Evolutionary conservation across 2,797 vertebrate genomes (phyloP), one percentile per base, ranked within the genome.

Genomic region (Sebastes flavidus): DNA sequence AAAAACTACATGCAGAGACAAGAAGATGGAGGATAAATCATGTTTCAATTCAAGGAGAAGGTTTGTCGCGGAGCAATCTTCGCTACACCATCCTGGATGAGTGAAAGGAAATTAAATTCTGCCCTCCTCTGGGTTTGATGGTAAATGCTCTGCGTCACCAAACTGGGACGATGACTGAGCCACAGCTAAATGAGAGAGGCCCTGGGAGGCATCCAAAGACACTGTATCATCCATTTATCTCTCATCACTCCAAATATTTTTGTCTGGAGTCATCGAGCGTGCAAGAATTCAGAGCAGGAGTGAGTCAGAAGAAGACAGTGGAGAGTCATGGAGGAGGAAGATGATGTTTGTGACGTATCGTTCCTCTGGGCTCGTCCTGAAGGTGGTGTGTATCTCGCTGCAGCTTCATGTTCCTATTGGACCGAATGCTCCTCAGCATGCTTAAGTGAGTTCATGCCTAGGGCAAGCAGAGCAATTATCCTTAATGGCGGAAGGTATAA

Each of bases 381-480:
- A 74, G 36, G 59, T 63, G 32, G n/a, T 8, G 30, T 14, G 27
- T 65, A 32, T 89, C 58, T 56, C 20, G 25, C 36, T 46, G 54
- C 58, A 60, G 63, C 72, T 71, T 80, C 65, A 62, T 62, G 70
- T 76, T 87, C n/a, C 1, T 27, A 70, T 61, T 3, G 13, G 38
- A 80, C 59, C 62, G 38, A 79, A 85, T 55, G 63, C 67, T 84
- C 65, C 62, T 76, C 67, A n/a, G 61, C 34, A 59, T 55, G 79
- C 52, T 59, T 82, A 63, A 87, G 69, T 83, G 85, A 86, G 90
- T 86, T 92, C 87, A 93, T 25, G 72, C 70, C 62, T 60, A 42
- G 83, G 88, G 58, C 87, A 88, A 25, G 66, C 36, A 52, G 65
- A 82, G 72, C 75, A 87, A 88, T 91, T 86, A 91, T 86, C 73